Base-by-base conservation (phyloP, 2,888 invertebrate species). In the Endotricha flammealis region DNA sequence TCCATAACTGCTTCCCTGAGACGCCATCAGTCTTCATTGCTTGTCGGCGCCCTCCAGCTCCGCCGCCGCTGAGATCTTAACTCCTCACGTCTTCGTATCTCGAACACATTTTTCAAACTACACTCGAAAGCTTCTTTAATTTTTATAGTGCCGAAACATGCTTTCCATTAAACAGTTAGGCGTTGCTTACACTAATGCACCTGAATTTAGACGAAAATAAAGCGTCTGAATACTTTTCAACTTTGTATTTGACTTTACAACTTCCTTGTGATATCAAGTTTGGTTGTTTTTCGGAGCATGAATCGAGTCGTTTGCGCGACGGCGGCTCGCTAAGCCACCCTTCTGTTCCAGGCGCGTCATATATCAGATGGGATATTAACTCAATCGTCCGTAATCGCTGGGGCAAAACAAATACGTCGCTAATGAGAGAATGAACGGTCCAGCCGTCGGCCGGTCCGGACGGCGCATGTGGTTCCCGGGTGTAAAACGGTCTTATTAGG, bases 1-100 rank as follows among this genome's bases (percentile, higher is more conserved):
- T 86, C 86, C 83, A 78, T 82, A 81, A 80, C 81, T 75, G 79
- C 82, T 85, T 80, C 67, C 67, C 74, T 76, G 78, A 80, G 79
- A 82, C 77, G 82, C 80, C 82, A 83, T 86, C 83, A 83, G 77
- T 85, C 85, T 83, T 82, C 86, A 87, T 87, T 88, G 88, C 81
- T 82, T 88, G 87, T 88, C 87, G 81, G 71, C 87, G 73, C 80
- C 72, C 71, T 71, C 70, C 65, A 64, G 51, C 73, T 73, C 73
- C 66, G 53, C 53, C 57, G 50, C 55, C 48, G 40, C 53, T 56
- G 58, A 72, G 72, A 77, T 77, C 81, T 78, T 80, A 80, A 80
- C 80, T 79, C 73, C 69, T 75, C 73, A 69, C 73, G 68, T 68
- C 66, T 50, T 49, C 51, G 61, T 70, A 74, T 73, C 71, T 68